These are phyloP conservation scores for Paguma larvata DNA, from an alignment of 2,797 vertebrate genomes.

Conservation along the genomic window DNA sequence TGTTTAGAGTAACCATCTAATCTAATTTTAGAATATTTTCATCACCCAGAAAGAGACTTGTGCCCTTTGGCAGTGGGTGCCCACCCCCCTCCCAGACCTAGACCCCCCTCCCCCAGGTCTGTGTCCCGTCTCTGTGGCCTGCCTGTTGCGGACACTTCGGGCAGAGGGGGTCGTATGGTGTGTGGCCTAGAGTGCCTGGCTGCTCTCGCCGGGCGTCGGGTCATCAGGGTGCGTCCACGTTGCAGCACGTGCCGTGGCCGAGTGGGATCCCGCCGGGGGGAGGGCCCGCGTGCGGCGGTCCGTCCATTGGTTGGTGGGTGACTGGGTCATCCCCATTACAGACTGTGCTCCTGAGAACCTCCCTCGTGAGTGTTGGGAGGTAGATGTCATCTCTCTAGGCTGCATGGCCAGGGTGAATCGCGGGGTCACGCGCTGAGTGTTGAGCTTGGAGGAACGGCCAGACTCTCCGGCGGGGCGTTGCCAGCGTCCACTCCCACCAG, in stretches of 20 bases:
- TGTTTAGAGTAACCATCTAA: not conserved
- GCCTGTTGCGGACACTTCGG: not conserved
- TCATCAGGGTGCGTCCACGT: not conserved
- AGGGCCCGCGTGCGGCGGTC: too few species aligned
- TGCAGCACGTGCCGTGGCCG: accelerated
- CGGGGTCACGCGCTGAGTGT: not conserved
- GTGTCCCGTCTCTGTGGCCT: not conserved
- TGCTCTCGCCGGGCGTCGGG: not conserved
- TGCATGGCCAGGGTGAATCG: not conserved
- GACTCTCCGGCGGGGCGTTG: accelerated
- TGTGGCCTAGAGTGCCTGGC: not conserved
- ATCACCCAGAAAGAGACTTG: not conserved
- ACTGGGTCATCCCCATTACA: accelerated
- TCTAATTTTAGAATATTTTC: not conserved
- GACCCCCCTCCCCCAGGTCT: not conserved
- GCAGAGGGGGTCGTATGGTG: not conserved
- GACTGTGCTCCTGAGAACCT: not conserved
- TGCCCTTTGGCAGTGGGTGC: not conserved
- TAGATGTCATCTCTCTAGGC: not conserved
- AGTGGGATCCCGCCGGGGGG: too few species aligned
- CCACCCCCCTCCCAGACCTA: not conserved
- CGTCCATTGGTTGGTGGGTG: not conserved
- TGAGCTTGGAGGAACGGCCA: too few species aligned
- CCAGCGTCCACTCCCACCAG: not conserved
- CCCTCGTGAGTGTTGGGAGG: not conserved